Evolutionary conservation across 2,888 invertebrate genomes (phyloP), one percentile per base, ranked within the genome.

Genomic region (Chymomyza caudatula): DNA sequence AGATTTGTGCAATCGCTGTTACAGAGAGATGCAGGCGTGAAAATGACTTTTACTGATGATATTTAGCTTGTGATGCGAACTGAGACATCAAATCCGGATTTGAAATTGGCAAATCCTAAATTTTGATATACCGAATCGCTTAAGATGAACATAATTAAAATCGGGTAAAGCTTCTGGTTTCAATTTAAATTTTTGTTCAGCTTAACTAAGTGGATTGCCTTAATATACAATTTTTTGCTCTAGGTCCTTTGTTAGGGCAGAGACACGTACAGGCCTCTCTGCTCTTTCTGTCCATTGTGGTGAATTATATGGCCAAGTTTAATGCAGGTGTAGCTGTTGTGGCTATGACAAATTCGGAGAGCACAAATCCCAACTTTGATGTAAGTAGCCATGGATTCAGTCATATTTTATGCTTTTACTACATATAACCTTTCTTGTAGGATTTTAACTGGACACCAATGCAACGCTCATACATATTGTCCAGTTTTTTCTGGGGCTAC

Each of bases 401-500:
- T 37, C 85, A n/a, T 85, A 19, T 51, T 6, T 47, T 17, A 20
- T n/a, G 44, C n/a, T 13, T n/a, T 3, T 8, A 11, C 5, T 3
- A 6, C 15, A 17, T 19, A 11, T 67, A 23, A 69, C 0, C 15
- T 15, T 25, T 8, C 0, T 0, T 22, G 13, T 53, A 90, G 90
- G 88, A 87, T 66, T 89, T 81, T 65, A 76, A 91, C 87, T 76
- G 91, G 93, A 92, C 90, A 62, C 90, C 92, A 72, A 87, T 90
- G 63, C 91, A 92, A 29, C 92, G 92, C 60, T 91, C 92, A 0
- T 89, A 93, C 61, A 92, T 95, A 22, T 89, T 95, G 3, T 95
- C 95, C 1, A 94, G 95, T 0, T 95, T 95, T 90, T 95, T 95
- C 87, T 94, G 95, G 94, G 95, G 95, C 1, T 95, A 96, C 86